Evolutionary conservation across 2,113 vertebrate species (phyloP).

Genomic region (Podilymbus podiceps): DNA sequence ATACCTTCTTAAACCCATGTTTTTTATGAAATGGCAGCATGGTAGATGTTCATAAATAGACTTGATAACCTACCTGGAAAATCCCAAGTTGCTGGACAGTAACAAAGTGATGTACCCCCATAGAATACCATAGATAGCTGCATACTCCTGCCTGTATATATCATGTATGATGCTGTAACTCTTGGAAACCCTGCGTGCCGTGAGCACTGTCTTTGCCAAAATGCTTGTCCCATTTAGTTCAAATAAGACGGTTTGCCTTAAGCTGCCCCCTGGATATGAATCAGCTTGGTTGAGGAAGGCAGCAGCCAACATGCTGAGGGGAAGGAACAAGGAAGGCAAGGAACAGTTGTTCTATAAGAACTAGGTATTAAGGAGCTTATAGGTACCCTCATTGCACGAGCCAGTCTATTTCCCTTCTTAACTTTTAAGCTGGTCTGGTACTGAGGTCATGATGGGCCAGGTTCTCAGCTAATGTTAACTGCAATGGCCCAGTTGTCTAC

Average conservation of each 20-base stretch:
- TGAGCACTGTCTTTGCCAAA: neutral
- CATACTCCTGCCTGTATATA: neutral
- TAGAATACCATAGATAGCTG: neutral
- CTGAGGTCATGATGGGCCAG: neutral
- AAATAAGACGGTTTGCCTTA: neutral
- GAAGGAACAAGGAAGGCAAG: neutral
- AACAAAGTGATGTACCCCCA: neutral
- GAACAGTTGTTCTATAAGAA: neutral
- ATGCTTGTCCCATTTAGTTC: neutral
- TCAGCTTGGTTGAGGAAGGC: neutral
- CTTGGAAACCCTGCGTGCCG: neutral
- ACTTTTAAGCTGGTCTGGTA: slow-evolving; percentile 47
- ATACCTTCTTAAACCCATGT: fast-evolving
- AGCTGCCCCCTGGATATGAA: neutral
- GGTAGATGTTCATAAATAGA: neutral
- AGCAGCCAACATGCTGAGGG: neutral
- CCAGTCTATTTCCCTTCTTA: slow-evolving; percentile 29
- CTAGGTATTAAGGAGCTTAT: slow-evolving; percentile 10
- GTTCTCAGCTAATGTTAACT: neutral
- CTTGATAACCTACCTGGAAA: neutral
- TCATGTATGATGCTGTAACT: fast-evolving
- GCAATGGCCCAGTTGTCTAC: neutral
- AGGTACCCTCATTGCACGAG: neutral
- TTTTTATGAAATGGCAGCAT: neutral
- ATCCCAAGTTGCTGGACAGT: neutral